Conservation (phyloP, 1,140 invertebrate species). For the Stenopsyche tienmushanensis region DNA sequence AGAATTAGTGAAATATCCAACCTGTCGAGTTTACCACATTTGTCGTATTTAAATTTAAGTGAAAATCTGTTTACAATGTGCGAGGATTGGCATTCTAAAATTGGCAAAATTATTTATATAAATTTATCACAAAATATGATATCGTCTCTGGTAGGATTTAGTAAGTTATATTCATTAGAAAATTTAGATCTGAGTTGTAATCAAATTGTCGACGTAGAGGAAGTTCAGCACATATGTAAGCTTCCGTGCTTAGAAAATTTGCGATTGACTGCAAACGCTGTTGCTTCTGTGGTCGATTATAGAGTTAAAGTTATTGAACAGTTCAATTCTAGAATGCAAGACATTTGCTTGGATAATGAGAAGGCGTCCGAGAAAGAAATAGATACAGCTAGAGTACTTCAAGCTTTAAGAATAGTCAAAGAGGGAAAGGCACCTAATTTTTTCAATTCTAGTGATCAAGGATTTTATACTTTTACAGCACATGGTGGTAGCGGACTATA, state of each 20-base stretch:
- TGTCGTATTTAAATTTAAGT: slow-evolving; percentile 75
- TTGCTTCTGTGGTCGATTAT: slow-evolving; percentile 84
- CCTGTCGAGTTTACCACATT: slow-evolving; percentile 72
- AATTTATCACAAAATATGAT: slow-evolving; percentile 87
- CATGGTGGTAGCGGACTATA: slow-evolving; percentile 38
- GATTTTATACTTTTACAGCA: slow-evolving; percentile 31
- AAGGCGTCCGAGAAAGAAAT: slow-evolving; percentile 84
- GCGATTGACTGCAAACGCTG: slow-evolving; percentile 83
- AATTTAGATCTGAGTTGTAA: slow-evolving; percentile 86
- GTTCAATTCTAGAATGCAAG: slow-evolving; percentile 73
- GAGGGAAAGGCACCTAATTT: slow-evolving; percentile 54
- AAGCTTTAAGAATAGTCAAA: slow-evolving; percentile 71
- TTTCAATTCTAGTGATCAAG: slow-evolving; percentile 39
- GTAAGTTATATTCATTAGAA: slow-evolving; percentile 82
- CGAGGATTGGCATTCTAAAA: slow-evolving; percentile 76
- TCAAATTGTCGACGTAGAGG: slow-evolving; percentile 74
- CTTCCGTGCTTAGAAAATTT: slow-evolving; percentile 86
- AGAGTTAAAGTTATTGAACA: slow-evolving; percentile 83
- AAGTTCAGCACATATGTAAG: slow-evolving; percentile 75
- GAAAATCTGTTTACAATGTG: slow-evolving; percentile 73
- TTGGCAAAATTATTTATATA: slow-evolving; percentile 87
- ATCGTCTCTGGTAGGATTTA: slow-evolving; percentile 71
- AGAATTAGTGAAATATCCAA: slow-evolving; percentile 72
- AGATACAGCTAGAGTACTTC: slow-evolving; percentile 85
- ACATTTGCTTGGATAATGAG: slow-evolving; percentile 84